These are phyloP conservation scores for Darevskia mixta DNA, from an alignment of 2,797 vertebrate genomes.

Conservation along the genomic window DNA sequence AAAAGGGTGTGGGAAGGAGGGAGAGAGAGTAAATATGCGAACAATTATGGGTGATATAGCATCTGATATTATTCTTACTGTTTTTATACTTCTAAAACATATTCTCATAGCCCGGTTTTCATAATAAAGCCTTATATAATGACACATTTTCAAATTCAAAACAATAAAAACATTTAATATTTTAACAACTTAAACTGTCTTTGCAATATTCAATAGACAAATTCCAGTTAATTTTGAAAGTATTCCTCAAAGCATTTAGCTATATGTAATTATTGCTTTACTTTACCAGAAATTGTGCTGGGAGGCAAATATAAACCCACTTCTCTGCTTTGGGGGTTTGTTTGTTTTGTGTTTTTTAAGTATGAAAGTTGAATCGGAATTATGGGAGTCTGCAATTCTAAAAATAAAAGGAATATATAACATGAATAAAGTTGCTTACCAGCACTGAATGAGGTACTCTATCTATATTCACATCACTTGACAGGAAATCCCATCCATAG, in stretches of 20 bases:
- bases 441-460: conserved; percentile 61
- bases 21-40: conserved; percentile 25
- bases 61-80: conserved; percentile 7
- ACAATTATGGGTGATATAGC: conserved; percentile 65
- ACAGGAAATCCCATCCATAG: conserved; percentile 71
- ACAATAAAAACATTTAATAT: too few species aligned
- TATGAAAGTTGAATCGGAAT: conserved; percentile 59
- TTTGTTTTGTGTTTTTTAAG: conserved; percentile 57
- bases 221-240: too few species aligned
- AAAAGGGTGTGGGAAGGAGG: neutral
- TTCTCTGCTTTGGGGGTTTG: conserved; percentile 25
- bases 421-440: conserved; percentile 60
- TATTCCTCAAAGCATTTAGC: too few species aligned
- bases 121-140: too few species aligned
- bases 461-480: conserved; percentile 64
- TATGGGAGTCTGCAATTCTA: conserved; percentile 32
- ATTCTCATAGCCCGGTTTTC: too few species aligned
- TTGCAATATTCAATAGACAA: too few species aligned
- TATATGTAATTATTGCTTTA: conserved; percentile 38
- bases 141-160: too few species aligned
- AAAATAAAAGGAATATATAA: conserved; percentile 42
- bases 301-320: conserved; percentile 52
- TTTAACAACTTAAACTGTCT: too few species aligned
- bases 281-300: conserved; percentile 57
- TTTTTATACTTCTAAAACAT: too few species aligned